Evolutionary conservation across 2,888 invertebrate species (phyloP).

Genomic region (Baronia brevicornis): DNA sequence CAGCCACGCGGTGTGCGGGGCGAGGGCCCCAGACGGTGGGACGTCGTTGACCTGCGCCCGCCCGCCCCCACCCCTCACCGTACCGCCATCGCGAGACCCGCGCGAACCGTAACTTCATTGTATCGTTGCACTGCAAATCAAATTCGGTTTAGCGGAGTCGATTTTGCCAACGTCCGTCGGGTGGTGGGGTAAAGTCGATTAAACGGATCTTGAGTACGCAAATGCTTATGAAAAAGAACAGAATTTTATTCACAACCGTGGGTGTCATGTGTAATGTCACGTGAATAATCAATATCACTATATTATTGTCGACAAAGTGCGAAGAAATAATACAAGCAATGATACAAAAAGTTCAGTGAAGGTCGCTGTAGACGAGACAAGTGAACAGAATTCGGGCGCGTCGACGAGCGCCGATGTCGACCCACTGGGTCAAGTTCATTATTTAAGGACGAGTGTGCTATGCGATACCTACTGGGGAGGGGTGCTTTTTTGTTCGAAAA

Average conservation of each 20-base stretch:
- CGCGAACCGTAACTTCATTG: conserved; percentile 65
- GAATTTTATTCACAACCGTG: conserved; percentile 10
- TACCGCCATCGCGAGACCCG: conserved; percentile 41
- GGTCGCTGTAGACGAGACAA: conserved; percentile 36
- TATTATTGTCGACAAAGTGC: conserved; percentile 2
- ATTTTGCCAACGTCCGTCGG: conserved; percentile 30
- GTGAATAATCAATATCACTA: conserved; percentile 10
- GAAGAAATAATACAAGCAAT: too few species aligned
- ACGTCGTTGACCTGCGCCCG: conserved; percentile 70
- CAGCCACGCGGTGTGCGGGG: conserved; percentile 31
- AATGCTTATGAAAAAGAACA: conserved; percentile 16
- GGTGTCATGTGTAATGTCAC: conserved; percentile 13
- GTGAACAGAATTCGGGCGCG: conserved; percentile 24
- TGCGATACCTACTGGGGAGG: conserved; percentile 16
- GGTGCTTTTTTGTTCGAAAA: conserved; percentile 11
- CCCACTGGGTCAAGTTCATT: conserved; percentile 59
- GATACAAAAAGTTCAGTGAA: conserved; percentile 41
- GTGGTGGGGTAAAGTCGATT: conserved; percentile 24
- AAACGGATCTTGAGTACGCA: conserved; percentile 20
- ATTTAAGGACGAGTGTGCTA: conserved; percentile 34
- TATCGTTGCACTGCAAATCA: conserved; percentile 55
- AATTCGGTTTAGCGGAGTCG: conserved; percentile 50
- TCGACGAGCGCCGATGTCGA: conserved; percentile 18
- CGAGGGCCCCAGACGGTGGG: conserved; percentile 56
- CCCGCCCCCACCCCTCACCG: conserved; percentile 30